These are phyloP conservation scores for Ispidina lecontei DNA, from an alignment of 2,797 vertebrate species.

Conservation along the genomic window DNA sequence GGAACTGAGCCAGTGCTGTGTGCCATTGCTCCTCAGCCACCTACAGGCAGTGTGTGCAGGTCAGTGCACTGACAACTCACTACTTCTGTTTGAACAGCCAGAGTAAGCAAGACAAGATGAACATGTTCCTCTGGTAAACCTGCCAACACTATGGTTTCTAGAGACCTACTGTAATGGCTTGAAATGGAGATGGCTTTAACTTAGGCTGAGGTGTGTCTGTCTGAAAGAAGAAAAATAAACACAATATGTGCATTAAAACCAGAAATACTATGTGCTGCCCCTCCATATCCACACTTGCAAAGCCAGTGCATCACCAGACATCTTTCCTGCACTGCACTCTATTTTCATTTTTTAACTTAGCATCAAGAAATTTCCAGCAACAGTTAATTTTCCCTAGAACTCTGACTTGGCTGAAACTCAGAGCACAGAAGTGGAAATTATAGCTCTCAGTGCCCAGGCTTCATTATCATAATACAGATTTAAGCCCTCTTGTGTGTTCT, in stretches of 20 bases:
- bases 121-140: background rate
- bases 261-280: background rate
- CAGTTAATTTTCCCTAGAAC: conserved; percentile 33
- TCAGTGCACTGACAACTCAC: background rate
- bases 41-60: background rate
- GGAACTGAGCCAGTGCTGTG: background rate
- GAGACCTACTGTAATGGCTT: background rate
- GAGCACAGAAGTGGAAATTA: background rate
- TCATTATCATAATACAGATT: background rate
- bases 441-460: background rate
- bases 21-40: background rate
- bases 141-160: background rate
- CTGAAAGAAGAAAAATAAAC: background rate
- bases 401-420: conserved; percentile 17
- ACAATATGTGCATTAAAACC: background rate
- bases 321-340: background rate
- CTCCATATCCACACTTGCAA: background rate
- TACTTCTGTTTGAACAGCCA: background rate
- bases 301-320: background rate
- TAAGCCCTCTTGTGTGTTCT: background rate
- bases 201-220: background rate
- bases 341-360: background rate
- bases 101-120: background rate
- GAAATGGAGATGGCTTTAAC: background rate
- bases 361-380: background rate